Conservation (phyloP, 1,140 invertebrate species). For the Lerema accius region DNA sequence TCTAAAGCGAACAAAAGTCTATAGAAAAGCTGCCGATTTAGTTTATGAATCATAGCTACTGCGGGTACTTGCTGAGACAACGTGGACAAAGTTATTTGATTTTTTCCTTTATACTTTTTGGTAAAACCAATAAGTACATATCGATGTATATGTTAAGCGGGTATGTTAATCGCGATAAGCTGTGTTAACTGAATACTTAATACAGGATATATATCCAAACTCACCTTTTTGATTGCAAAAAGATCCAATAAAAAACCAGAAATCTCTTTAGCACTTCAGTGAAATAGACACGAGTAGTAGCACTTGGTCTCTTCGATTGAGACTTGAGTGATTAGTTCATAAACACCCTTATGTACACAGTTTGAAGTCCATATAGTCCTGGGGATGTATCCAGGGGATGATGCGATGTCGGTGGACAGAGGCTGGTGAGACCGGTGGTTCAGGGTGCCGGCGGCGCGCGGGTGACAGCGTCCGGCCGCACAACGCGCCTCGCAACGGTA, state of each 20-base stretch:
- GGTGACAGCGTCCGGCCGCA: constrained; percentile 76
- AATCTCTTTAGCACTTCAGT: constrained; percentile 76
- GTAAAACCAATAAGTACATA: background rate
- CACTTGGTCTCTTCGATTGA: constrained; percentile 70
- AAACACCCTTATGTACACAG: constrained; percentile 59
- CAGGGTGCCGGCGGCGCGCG: constrained; percentile 70
- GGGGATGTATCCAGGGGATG: constrained; percentile 50
- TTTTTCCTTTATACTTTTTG: constrained; percentile 17
- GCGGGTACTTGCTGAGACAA: constrained; percentile 21
- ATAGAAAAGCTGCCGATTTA: constrained; percentile 28
- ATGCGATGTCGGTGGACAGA: constrained; percentile 35
- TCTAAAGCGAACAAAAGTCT: constrained; percentile 19
- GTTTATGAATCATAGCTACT: constrained; percentile 28
- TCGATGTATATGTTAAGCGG: background rate
- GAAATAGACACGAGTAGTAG: constrained; percentile 75
- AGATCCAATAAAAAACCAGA: constrained; percentile 77
- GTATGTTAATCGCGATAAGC: constrained; percentile 12
- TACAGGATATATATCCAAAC: constrained; percentile 39
- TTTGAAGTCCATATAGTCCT: constrained; percentile 48
- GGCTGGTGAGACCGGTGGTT: constrained; percentile 53
- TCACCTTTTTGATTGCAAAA: constrained; percentile 64
- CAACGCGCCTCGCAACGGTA: constrained; percentile 81
- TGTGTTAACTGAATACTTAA: background rate
- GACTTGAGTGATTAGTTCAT: constrained; percentile 54
- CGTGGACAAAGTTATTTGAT: constrained; percentile 28